Evolutionary conservation across 2,888 invertebrate species (phyloP), one percentile per base, ranked within the genome.

Genomic region (Cerceris rybyensis): DNA sequence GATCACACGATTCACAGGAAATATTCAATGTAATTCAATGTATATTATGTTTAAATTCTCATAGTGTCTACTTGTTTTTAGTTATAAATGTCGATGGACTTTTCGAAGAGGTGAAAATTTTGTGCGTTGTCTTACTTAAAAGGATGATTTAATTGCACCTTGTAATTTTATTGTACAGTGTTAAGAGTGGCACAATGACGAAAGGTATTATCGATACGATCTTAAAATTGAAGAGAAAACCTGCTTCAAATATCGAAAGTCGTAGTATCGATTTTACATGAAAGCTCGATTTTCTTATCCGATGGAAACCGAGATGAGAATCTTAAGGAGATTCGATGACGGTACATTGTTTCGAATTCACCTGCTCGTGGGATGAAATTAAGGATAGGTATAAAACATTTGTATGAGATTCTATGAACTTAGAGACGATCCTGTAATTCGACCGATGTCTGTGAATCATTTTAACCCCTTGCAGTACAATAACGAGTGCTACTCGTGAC

Each of bases 231-330:
- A n/a, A 11, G n/a, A 11, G 7, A 6, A 50, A n/a, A 17, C 11
- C 1, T 39, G 9, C 14, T 14, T 17, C 14, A 8, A 55, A 6
- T 9, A n/a, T 9, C 11, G 70, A 64, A 70, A 50, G 71, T 50
- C 59, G 78, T 55, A 71, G 61, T 71, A 71, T 78, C 78, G 78
- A 78, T 67, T 16, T 55, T 11, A 11, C 14, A 52, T 14, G 9
- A 13, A 13, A 52, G 52, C 14, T 7, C 7, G 14, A 14, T 13
- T 14, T 52, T 52, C 52, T 14, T n/a, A 14, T 52, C 14, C 52
- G n/a, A 13, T 1, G 8, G 8, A 46, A 46, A 11, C 9, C 5
- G 46, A 46, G 13, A 46, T 46, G 8, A 46, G 8, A 13, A 46
- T 46, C 46, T 13, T 28, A 28, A 28, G 28, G 28, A 28, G 28